These are phyloP conservation scores for Trichogramma dendrolimi DNA, from an alignment of 2,888 invertebrate genomes.

Conservation along the genomic window DNA sequence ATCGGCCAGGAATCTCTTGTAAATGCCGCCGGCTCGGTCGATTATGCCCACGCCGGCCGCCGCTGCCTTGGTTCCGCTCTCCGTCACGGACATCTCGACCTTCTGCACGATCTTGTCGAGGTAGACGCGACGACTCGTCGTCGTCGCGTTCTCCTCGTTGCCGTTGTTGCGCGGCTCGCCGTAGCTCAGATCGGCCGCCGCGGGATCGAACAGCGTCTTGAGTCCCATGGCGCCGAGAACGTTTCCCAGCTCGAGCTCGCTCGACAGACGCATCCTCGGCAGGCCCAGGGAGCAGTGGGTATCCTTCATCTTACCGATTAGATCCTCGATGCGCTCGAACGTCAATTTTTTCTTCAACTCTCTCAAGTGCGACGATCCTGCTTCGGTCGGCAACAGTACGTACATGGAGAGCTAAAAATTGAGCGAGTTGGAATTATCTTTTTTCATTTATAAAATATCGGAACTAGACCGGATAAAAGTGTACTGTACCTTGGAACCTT, in stretches of 20 bases:
- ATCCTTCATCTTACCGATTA: slow-evolving; percentile 54
- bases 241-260: slow-evolving; percentile 56
- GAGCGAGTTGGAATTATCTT: neutral
- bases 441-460: too few species aligned
- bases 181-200: slow-evolving; percentile 63
- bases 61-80: slow-evolving; percentile 69
- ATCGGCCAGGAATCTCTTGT: slow-evolving; percentile 56
- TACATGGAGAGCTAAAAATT: slow-evolving; percentile 57
- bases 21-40: slow-evolving; percentile 55
- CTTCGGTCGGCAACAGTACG: slow-evolving; percentile 60
- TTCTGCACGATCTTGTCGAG: slow-evolving; percentile 65
- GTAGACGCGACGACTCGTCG: slow-evolving; percentile 59
- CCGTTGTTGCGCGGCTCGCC: slow-evolving; percentile 37
- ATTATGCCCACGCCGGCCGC: slow-evolving; percentile 62
- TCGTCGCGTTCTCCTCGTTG: slow-evolving; percentile 33
- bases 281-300: slow-evolving; percentile 59
- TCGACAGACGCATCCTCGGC: slow-evolving; percentile 71
- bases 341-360: slow-evolving; percentile 55
- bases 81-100: slow-evolving; percentile 63
- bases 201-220: slow-evolving; percentile 60
- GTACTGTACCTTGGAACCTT: slow-evolving; percentile 57
- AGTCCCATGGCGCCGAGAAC: slow-evolving; percentile 61
- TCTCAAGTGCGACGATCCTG: slow-evolving; percentile 52
- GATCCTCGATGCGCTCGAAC: slow-evolving; percentile 52
- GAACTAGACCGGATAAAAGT: too few species aligned